phyloP scores from a whole-genome alignment of 2,113 vertebrate species.

The Bambusicola thoracicus region DNA sequence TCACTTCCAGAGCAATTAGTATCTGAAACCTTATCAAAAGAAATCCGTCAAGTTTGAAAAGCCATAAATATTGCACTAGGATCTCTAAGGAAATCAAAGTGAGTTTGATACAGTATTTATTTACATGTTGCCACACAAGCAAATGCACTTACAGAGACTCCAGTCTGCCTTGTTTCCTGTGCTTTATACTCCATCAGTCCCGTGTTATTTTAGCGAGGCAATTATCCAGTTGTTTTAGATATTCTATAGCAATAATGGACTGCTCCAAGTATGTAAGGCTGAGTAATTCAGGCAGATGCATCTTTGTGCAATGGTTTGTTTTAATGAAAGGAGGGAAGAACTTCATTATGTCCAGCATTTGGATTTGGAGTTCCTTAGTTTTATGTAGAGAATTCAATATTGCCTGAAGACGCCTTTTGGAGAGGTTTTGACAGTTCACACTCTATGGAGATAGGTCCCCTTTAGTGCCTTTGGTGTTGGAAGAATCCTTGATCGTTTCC shows the following conservation, averaged over 20 bases:
- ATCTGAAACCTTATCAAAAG: slow-evolving; percentile 74
- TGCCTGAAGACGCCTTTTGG: not conserved
- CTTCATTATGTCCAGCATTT: not conserved
- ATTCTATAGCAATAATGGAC: fast-evolving
- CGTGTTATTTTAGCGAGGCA: not conserved
- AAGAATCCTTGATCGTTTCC: not conserved
- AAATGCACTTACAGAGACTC: slow-evolving; percentile 36
- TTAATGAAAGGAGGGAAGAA: not conserved
- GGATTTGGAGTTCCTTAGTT: not conserved
- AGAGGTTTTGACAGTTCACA: not conserved
- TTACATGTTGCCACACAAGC: slow-evolving; percentile 23
- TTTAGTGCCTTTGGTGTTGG: fast-evolving
- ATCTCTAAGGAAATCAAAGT: slow-evolving; percentile 71
- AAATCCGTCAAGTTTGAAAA: slow-evolving; percentile 62
- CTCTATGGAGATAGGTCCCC: not conserved
- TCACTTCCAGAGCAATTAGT: slow-evolving; percentile 78
- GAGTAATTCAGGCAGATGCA: not conserved
- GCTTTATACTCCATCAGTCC: not conserved
- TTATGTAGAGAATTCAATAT: not conserved
- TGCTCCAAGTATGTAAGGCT: fast-evolving
- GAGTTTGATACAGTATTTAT: not conserved
- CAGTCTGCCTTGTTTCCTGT: not conserved
- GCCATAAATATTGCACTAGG: slow-evolving; percentile 70
- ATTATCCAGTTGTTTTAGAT: not conserved
- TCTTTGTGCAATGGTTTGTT: not conserved